Evolutionary conservation across 2,113 vertebrate genomes (phyloP), one percentile per base, ranked within the genome.

Genomic region (Nesogale talazaci): DNA sequence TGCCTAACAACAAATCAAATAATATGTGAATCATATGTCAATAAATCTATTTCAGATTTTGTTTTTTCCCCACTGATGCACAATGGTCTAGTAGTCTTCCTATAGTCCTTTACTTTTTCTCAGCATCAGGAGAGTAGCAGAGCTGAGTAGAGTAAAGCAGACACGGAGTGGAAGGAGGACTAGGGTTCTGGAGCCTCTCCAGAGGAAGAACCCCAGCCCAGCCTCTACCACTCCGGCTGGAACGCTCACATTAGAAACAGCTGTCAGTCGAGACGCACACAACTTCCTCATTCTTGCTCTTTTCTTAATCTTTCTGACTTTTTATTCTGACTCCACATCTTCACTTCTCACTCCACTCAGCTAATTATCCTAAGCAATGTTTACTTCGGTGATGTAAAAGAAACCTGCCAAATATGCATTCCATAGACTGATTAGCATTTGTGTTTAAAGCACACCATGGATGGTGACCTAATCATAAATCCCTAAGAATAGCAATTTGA

Each of bases 381-480:
- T 77, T 46, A n/a, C 20, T 83, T 77, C 88, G 25, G 14, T 65
- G 83, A 65, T 4, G 7, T 72, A 29, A 72, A 87, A 16, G 7
- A 63, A 79, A n/a, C 65, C 12, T 34, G 34, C 31, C 92, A 31
- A 86, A n/a, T 3, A 31, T 52, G 46, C 10, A 11, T 52, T 52
- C 46, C 46, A 6, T 52, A 36, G 22, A 56, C 31, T 92, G 12
- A 72, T 77, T 63, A 79, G 15, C 38, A 84, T 29, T 87, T 88
- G 52, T 17, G 19, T 52, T 52, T 81, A 82, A 40, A 88, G 40
- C 52, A 74, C 38, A 27, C 23, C 61, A 89, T n/a, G 59, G 57
- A 25, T 79, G 36, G 76, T 85, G 78, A 82, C 1, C 57, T 56
- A 34, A 87, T 86, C 74, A 94, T n/a, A 89, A 92, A 74, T 27